Evolutionary conservation across 2,797 vertebrate species (phyloP).

Genomic region (Pseudochromis fuscus): DNA sequence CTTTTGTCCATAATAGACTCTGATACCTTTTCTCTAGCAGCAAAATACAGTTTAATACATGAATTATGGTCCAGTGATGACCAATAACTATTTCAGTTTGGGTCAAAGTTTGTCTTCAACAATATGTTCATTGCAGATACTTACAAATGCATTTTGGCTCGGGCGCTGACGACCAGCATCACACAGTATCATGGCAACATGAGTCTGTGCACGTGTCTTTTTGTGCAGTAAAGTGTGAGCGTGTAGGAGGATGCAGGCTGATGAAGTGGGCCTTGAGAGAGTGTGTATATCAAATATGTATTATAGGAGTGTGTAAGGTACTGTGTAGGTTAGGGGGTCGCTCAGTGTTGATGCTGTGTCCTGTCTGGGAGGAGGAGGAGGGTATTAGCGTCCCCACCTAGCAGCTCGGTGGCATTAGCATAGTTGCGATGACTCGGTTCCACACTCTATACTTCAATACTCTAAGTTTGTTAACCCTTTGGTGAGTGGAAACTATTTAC

Average conservation of each 20-base stretch:
- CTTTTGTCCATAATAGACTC: no score
- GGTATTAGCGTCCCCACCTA: no score
- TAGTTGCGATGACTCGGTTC: no score
- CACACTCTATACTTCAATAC: no score
- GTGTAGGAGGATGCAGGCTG: slow-evolving; percentile 65
- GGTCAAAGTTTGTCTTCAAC: background rate
- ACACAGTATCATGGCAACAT: slow-evolving; percentile 61
- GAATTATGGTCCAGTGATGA: background rate
- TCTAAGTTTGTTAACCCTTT: no score
- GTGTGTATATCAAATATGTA: background rate
- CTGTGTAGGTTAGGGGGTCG: slow-evolving; percentile 26
- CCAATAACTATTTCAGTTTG: background rate
- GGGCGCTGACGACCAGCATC: slow-evolving; percentile 18
- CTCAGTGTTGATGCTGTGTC: no score
- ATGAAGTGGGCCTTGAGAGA: slow-evolving; percentile 25
- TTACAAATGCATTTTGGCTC: background rate
- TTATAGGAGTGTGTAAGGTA: slow-evolving; percentile 3
- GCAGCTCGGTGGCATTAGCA: no score
- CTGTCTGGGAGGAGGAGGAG: no score
- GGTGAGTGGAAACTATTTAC: no score
- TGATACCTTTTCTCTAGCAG: no score
- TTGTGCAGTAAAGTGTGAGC: slow-evolving; percentile 51
- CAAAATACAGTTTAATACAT: background rate
- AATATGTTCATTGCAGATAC: slow-evolving; percentile 7
- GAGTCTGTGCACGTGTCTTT: slow-evolving; percentile 49